These are phyloP conservation scores for Clinocottus analis DNA, from an alignment of 2,113 vertebrate genomes.

Conservation along the genomic window DNA sequence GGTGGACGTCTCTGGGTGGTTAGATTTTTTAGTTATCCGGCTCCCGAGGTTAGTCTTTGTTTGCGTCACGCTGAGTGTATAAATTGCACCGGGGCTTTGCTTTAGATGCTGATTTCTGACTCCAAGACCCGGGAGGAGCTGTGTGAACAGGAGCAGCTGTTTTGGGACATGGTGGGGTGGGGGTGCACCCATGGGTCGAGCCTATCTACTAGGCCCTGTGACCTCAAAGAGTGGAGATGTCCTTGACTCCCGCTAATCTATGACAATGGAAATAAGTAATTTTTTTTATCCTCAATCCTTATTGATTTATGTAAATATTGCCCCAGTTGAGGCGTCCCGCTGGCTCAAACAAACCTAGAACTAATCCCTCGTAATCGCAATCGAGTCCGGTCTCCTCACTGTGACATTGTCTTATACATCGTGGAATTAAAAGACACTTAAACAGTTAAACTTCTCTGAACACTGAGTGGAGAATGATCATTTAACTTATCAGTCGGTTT, in stretches of 20 bases:
- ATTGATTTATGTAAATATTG: constrained; percentile 67
- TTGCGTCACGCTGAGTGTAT: constrained; percentile 56
- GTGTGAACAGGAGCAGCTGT: constrained; percentile 73
- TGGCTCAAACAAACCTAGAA: constrained; percentile 39
- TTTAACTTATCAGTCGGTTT: neutral
- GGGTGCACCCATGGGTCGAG: constrained; percentile 3
- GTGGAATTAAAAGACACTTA: constrained; percentile 20
- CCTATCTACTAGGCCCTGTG: constrained; percentile 20
- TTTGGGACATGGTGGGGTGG: constrained; percentile 1
- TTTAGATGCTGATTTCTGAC: constrained; percentile 62
- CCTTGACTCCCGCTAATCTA: constrained; percentile 46
- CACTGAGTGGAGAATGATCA: neutral
- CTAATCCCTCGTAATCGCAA: constrained; percentile 44
- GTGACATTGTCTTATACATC: constrained; percentile 17
- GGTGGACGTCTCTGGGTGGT: constrained; percentile 32
- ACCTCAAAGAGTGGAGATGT: constrained; percentile 53
- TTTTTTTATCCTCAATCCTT: constrained; percentile 38
- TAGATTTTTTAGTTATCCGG: constrained; percentile 38
- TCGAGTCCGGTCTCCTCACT: neutral
- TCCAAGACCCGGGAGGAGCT: constrained; percentile 12
- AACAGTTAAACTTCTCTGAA: constrained; percentile 9
- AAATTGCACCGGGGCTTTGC: constrained; percentile 61
- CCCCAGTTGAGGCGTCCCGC: constrained; percentile 26
- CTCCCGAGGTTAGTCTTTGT: constrained; percentile 61
- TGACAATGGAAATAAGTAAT: constrained; percentile 46